Conservation (phyloP, 2,888 invertebrate genomes). For the Drosophila macrospina region DNA sequence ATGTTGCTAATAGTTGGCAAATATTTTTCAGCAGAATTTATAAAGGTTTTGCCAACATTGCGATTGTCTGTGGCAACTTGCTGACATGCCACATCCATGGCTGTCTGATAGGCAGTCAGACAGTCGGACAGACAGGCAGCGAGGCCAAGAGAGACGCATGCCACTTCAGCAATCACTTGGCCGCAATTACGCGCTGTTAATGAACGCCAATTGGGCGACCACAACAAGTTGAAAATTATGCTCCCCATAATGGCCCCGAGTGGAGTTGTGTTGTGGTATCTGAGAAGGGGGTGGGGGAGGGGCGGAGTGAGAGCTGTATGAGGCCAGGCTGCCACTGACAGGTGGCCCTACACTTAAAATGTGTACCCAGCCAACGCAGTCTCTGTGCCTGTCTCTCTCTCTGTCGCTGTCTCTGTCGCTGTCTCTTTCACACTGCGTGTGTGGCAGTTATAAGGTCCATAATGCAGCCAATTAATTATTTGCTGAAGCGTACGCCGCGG, state of each 20-base stretch:
- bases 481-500: constrained; percentile 48
- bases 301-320: too few species aligned
- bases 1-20: neutral
- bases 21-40: neutral
- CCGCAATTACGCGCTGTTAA: constrained; percentile 76
- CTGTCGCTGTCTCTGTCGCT: too few species aligned
- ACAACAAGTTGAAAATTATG: constrained; percentile 78
- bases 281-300: too few species aligned
- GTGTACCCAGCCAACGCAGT: constrained; percentile 29
- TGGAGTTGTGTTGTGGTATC: constrained; percentile 11
- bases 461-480: constrained; percentile 78
- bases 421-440: neutral
- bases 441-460: constrained; percentile 34
- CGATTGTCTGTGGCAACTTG: constrained; percentile 31
- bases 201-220: constrained; percentile 73
- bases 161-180: constrained; percentile 65
- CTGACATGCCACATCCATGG: constrained; percentile 33
- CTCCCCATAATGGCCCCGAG: constrained; percentile 47
- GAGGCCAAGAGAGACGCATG: neutral
- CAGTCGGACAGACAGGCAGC: neutral
- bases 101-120: constrained; percentile 6
- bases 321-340: constrained; percentile 43
- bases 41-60: too few species aligned
- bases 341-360: constrained; percentile 52
- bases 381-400: too few species aligned